A percentile compares a stretch with the other conserved stretches of the same genome.
phyloP scores from a whole-genome alignment of 2,888 invertebrate genomes.

The Erebia aethiops region DNA sequence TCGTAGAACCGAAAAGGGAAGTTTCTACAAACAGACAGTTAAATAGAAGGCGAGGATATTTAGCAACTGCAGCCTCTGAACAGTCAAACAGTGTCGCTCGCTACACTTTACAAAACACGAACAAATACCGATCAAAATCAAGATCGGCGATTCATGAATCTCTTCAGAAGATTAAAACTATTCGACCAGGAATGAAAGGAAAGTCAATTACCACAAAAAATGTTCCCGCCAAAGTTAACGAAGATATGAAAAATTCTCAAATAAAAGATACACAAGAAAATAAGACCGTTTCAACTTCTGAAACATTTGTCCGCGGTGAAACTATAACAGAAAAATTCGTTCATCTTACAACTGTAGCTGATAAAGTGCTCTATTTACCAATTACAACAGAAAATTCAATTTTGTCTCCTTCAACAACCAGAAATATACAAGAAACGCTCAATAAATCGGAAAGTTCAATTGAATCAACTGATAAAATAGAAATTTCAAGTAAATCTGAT shows the following conservation, averaged over 20 bases:
- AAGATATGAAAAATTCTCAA: background rate
- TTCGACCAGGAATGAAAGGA: conserved; percentile 1
- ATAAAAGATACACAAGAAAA: background rate
- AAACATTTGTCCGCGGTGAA: background rate
- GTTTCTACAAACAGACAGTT: background rate
- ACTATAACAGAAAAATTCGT: background rate
- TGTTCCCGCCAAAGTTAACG: background rate
- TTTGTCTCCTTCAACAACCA: background rate
- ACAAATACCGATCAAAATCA: background rate
- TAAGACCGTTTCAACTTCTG: background rate
- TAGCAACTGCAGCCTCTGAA: conserved; percentile 14
- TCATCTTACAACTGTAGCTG: background rate
- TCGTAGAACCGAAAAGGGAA: background rate
- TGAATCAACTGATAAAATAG: background rate
- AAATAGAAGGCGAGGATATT: conserved; percentile 6
- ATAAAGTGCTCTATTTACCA: background rate
- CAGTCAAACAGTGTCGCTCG: background rate
- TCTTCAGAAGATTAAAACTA: conserved; percentile 6
- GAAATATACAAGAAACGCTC: background rate
- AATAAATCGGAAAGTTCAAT: background rate
- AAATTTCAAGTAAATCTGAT: background rate
- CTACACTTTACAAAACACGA: background rate
- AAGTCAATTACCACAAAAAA: background rate
- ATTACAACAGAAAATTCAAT: background rate
- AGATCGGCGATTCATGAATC: conserved; percentile 12